Conservation (phyloP, 2,888 invertebrate species). For the Sisyra nigra region DNA sequence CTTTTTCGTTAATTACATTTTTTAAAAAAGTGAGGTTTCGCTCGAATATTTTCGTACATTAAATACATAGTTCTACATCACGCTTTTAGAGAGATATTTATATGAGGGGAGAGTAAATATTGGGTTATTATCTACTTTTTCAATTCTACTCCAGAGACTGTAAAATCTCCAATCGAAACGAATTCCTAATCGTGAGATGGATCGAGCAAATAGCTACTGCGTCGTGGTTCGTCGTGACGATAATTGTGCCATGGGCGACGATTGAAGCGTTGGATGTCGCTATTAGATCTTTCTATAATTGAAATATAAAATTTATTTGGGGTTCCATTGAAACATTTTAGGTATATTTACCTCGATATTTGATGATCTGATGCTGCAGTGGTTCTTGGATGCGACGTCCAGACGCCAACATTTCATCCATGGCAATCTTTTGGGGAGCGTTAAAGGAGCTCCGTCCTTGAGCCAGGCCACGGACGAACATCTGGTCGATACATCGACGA, state of each 20-base stretch:
- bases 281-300: slow-evolving; percentile 38
- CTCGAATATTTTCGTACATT: too few relatives aligned
- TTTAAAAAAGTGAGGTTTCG: too few relatives aligned
- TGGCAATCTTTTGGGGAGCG: not conserved
- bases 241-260: slow-evolving; percentile 20
- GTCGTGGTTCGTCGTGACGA: slow-evolving; percentile 11
- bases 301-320: slow-evolving; percentile 1
- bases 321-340: not conserved
- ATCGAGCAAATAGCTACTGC: slow-evolving; percentile 4
- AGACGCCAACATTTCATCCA: not conserved
- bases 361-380: slow-evolving; percentile 23
- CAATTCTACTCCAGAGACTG: too few relatives aligned
- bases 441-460: slow-evolving; percentile 6
- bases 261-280: slow-evolving; percentile 35
- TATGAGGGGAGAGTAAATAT: too few relatives aligned
- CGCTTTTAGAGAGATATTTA: too few relatives aligned
- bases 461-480: slow-evolving; percentile 3
- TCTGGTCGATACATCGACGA: not conserved
- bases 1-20: not conserved
- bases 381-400: slow-evolving; percentile 14
- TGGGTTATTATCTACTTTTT: too few relatives aligned
- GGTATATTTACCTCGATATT: slow-evolving; percentile 25
- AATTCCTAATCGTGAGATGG: slow-evolving; percentile 5
- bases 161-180: too few relatives aligned
- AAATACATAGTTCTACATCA: too few relatives aligned